Conservation (phyloP, 2,113 vertebrate genomes). For the Atrichornis clamosus region DNA sequence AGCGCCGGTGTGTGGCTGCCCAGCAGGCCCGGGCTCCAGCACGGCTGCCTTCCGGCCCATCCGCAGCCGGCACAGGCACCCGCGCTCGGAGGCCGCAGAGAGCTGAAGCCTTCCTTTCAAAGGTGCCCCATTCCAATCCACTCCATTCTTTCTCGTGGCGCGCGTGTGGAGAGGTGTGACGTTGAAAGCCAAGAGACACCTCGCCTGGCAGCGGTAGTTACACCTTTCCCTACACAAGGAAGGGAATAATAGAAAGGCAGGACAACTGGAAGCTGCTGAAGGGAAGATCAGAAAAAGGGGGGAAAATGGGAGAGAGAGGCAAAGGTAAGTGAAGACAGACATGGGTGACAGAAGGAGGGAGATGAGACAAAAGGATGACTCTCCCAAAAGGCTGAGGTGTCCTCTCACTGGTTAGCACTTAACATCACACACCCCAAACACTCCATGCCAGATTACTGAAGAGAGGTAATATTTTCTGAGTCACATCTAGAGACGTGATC, state of each 20-base stretch:
- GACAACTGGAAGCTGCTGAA: neutral
- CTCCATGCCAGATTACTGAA: neutral
- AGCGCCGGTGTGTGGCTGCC: accelerated
- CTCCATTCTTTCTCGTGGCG: neutral
- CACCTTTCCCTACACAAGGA: neutral
- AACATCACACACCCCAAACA: neutral
- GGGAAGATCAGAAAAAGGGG: neutral
- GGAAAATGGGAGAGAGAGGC: neutral
- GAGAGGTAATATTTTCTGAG: neutral
- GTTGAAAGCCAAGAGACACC: neutral
- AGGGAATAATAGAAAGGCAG: neutral
- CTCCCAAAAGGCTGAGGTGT: accelerated
- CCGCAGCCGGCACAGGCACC: neutral
- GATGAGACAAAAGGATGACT: neutral
- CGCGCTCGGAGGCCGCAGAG: accelerated
- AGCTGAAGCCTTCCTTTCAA: neutral
- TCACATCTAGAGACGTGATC: accelerated
- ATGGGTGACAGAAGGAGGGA: neutral
- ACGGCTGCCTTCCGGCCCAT: neutral
- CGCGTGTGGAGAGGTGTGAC: neutral
- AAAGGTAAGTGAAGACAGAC: neutral
- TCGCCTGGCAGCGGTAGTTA: neutral
- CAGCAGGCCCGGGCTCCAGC: accelerated
- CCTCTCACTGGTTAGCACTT: neutral
- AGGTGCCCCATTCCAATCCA: neutral